Evolutionary conservation across 2,888 invertebrate species (phyloP), one percentile per base, ranked within the genome.

Genomic region (Polyommatus icarus): DNA sequence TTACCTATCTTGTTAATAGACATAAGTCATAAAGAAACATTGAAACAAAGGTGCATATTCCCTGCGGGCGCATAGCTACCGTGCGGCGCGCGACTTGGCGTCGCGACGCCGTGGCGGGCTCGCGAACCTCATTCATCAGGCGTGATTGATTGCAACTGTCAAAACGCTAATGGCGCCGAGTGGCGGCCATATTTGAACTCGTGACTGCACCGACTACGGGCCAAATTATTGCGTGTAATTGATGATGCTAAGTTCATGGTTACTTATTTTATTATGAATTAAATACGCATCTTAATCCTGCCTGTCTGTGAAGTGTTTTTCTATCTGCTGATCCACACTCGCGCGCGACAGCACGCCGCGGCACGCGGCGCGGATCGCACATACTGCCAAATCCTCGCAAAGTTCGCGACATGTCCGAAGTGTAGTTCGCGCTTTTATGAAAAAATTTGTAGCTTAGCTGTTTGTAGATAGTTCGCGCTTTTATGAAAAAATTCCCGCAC

Each of bases 131-230:
- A 91, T 93, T 89, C 92, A 93, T 94, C 93, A 92, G 87, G 80
- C 79, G 87, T 92, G 93, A 94, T 94, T 92, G 93, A 94, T 93
- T 92, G 93, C 93, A 91, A 91, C 92, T 93, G 94, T 93, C 93
- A 92, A 90, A 90, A 87, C 87, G 82, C 83, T 92, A 92, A 93
- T 93, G 91, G 92, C 91, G 91, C 88, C 89, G 91, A 92, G 88
- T 87, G 89, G 86, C 89, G 85, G 88, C 90, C 90, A 87, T 89
- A 87, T 88, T 89, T 87, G 86, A 86, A 85, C 85, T 88, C 86
- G 87, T 87, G 88, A 89, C 90, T 90, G 89, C 89, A 89, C 86
- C 88, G 89, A 91, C 67, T 32, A 67, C 67, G 90, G 90, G 90
- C 89, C 88, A 89, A 90, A 91, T 90, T 90, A 90, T 92, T 91